A percentile compares a stretch with the other conserved stretches of the same genome.
Conservation (phyloP, 2,888 invertebrate species). For the Plagodis dolabraria region DNA sequence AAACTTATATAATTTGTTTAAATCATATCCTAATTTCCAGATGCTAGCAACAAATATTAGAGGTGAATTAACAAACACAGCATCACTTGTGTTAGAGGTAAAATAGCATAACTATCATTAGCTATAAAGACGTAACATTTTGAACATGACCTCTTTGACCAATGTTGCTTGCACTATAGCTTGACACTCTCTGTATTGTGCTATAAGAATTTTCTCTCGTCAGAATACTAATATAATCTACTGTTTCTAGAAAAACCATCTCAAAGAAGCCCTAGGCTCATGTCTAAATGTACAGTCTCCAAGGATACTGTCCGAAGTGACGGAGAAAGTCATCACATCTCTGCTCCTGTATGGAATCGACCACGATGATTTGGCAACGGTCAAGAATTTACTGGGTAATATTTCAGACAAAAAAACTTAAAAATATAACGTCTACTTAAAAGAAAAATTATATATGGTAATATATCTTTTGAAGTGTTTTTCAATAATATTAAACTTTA, state of each 20-base stretch:
- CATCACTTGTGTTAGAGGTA: slow-evolving; percentile 65
- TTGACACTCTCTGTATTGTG: too few relatives aligned
- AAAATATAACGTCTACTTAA: too few relatives aligned
- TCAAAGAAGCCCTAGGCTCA: slow-evolving; percentile 83
- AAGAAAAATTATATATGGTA: too few relatives aligned
- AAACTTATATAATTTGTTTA: too few relatives aligned
- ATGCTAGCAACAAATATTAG: slow-evolving; percentile 91
- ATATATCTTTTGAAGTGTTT: too few relatives aligned
- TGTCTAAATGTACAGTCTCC: slow-evolving; percentile 83
- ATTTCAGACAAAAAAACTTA: too few relatives aligned
- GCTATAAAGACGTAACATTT: too few relatives aligned
- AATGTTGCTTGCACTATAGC: too few relatives aligned
- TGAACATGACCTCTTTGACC: too few relatives aligned
- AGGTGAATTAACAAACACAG: slow-evolving; percentile 89
- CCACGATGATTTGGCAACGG: slow-evolving; percentile 59
- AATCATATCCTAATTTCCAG: slow-evolving; percentile 60
- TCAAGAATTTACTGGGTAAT: slow-evolving; percentile 70
- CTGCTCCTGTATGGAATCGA: slow-evolving; percentile 72
- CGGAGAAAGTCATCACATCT: slow-evolving; percentile 70
- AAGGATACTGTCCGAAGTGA: slow-evolving; percentile 68
- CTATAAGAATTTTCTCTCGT: too few relatives aligned
- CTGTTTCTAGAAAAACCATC: slow-evolving; percentile 12
- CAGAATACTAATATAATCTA: too few relatives aligned
- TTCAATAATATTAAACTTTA: too few relatives aligned
- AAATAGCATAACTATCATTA: neutral